Base-by-base conservation (phyloP, 2,113 vertebrate genomes). In the Lepus americanus region DNA sequence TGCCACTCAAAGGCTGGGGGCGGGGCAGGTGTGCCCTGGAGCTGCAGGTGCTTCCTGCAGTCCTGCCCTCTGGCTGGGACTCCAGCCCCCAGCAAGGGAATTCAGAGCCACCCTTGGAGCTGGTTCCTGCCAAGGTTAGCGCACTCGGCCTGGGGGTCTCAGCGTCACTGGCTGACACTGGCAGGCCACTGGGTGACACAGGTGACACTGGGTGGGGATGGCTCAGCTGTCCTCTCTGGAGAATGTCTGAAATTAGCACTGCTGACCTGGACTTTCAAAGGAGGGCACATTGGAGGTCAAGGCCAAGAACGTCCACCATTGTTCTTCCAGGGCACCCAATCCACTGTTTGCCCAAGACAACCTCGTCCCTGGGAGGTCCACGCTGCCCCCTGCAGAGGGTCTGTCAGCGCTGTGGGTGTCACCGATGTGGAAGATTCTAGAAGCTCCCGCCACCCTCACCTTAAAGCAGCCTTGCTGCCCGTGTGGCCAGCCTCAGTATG, bases 11-110 rank as follows among this genome's bases (percentile, higher is more conserved):
- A 92, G 83, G 0, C 0, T 0, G 61, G 93, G 78, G 90, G 92
- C 73, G 20, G 93, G 95, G 96, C 85, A 59, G 92, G 94, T 74
- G 20, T 55, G 19, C 83, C 74, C 79, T 31, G 4, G 78, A 92
- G 39, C 73, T 64, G 95, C 97, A 98, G 97, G 92, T 98, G 96
- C 93, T 98, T 98, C 95, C 95, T 72, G 5, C 4, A 0, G 29
- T 74, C 81, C 84, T 86, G 29, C 64, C 96, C 55, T 23, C 59
- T 96, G 87, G 61, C 92, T 96, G 92, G 81, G 87, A 70, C 53
- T 67, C 12, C 93, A 87, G 79, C 67, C 59, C 55, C 67, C 36
- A 55, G 67, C 92, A 51, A 14, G 33, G 64, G 23, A 44, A 94
- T 10, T 88, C 89, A 49, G 51, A 95, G 89, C 82, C 11, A 55